Evolutionary conservation across 2,797 vertebrate species (phyloP), one percentile per base, ranked within the genome.

Genomic region (Pseudochirops corinnae): DNA sequence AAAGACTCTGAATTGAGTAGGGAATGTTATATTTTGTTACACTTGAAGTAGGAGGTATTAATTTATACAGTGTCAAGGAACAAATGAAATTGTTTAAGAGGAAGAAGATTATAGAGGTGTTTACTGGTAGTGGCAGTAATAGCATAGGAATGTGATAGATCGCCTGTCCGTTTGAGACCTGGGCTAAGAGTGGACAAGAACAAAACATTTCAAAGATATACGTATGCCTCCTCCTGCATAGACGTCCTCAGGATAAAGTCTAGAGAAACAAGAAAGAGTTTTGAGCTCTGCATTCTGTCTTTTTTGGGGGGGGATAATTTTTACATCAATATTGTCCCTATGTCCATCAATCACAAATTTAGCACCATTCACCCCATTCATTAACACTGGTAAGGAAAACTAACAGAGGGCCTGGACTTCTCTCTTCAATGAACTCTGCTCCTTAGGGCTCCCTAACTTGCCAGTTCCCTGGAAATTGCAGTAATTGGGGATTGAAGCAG

Each of bases 401-500:
- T 6, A 67, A 39, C 50, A 82, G 52, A 87, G 11, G 9, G 18
- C 4, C 10, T 26, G 57, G 6, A 10, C 62, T 31, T 53, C 52
- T 92, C 87, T 92, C 46, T 94, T 90, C 82, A 95, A 91, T 26
- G 52, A 3, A 50, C 5, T 33, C 33, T 50, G 55, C 26, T 46
- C 26, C n/a, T 0, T 3, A 57, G 50, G n/a, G 6, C 58, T 94
- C 94, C 7, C 46, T 46, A 82, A 46, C 39, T 82, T 82, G 67
- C 24, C n/a, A 24, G 24, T 82, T 82, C 90, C 26, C 0, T 2
- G 18, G 52, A 5, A 58, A 91, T 21, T 39, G 91, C 93, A 92
- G 74, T 55, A 94, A 55, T 92, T 58, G 62, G 24, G 21, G 33
- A 82, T 11, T 46, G 74, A 82, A 95, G 52, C 46, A 92, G 87